Evolutionary conservation across 2,797 vertebrate species (phyloP).

Genomic region (Poecile montanus): DNA sequence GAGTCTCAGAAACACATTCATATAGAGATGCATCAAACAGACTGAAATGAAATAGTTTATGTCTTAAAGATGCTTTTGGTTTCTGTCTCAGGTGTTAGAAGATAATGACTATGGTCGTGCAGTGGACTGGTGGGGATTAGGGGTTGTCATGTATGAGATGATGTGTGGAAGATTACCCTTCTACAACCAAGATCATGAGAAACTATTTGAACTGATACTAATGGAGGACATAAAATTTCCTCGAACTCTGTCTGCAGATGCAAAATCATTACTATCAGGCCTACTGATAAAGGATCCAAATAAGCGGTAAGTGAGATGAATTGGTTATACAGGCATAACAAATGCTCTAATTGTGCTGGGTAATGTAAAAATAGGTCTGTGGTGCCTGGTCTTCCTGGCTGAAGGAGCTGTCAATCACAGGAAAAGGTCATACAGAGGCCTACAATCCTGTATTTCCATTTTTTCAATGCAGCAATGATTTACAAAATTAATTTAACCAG

Average conservation of each 20-base stretch:
- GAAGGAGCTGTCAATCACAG: background rate
- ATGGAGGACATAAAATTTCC: conserved; percentile 99
- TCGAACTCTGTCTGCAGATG: conserved; percentile 91
- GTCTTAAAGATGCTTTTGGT: background rate
- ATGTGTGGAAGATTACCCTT: conserved; percentile 96
- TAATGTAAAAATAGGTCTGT: background rate
- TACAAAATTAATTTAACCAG: background rate
- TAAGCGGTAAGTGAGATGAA: conserved; percentile 83
- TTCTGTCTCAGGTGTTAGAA: conserved; percentile 87
- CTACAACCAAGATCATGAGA: conserved; percentile 99
- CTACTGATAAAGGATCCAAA: conserved; percentile 98
- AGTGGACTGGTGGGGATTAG: conserved; percentile 97
- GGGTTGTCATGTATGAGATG: conserved; percentile 98
- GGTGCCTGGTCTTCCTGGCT: background rate
- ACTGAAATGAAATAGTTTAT: background rate
- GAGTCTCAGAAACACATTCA: background rate
- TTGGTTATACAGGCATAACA: background rate
- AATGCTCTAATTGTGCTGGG: background rate
- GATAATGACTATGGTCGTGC: conserved; percentile 96
- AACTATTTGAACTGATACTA: conserved; percentile 94
- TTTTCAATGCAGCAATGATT: rapidly evolving
- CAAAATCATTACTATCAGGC: conserved; percentile 96
- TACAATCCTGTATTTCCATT: background rate
- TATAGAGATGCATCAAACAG: background rate
- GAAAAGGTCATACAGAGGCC: background rate